Evolutionary conservation across 2,888 invertebrate genomes (phyloP).

Genomic region (Cosmorhoe ocellata): DNA sequence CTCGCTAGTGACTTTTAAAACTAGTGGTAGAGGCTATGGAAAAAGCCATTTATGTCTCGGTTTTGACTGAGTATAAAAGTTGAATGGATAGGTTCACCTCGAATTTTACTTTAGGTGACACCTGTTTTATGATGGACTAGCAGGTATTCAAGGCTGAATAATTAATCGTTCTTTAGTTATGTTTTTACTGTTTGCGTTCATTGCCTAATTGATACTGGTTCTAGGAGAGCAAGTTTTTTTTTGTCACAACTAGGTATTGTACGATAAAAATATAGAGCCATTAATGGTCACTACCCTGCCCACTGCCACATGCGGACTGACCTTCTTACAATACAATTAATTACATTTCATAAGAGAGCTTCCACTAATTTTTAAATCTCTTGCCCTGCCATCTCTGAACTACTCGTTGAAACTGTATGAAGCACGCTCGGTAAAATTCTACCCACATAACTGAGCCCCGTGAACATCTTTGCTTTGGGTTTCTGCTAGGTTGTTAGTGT

Average conservation of each 20-base stretch:
- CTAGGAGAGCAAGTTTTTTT: conserved; percentile 6
- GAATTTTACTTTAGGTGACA: background rate
- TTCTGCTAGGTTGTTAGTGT: background rate
- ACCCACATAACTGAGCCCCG: background rate
- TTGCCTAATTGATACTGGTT: background rate
- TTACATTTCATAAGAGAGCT: too few relatives aligned
- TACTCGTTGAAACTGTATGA: background rate
- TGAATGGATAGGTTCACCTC: conserved; percentile 3
- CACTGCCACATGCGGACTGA: too few relatives aligned
- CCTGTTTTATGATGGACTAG: background rate
- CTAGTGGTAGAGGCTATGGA: background rate
- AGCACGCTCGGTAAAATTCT: too few relatives aligned
- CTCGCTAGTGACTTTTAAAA: background rate
- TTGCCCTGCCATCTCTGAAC: conserved; percentile 13
- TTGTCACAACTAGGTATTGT: background rate
- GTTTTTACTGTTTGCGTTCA: background rate
- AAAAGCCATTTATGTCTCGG: conserved; percentile 1
- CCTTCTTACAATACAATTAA: too few relatives aligned
- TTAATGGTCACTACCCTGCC: too few relatives aligned
- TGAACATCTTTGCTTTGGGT: background rate
- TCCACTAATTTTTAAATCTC: background rate
- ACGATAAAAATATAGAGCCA: background rate
- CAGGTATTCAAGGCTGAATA: conserved; percentile 8
- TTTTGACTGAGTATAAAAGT: background rate
- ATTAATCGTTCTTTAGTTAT: conserved; percentile 11